Percentiles rank a stretch among this genome's conserved stretches.
Evolutionary conservation across 1,140 invertebrate species (phyloP).

Genomic region (Pachyrhynchus sulphureomaculatus): DNA sequence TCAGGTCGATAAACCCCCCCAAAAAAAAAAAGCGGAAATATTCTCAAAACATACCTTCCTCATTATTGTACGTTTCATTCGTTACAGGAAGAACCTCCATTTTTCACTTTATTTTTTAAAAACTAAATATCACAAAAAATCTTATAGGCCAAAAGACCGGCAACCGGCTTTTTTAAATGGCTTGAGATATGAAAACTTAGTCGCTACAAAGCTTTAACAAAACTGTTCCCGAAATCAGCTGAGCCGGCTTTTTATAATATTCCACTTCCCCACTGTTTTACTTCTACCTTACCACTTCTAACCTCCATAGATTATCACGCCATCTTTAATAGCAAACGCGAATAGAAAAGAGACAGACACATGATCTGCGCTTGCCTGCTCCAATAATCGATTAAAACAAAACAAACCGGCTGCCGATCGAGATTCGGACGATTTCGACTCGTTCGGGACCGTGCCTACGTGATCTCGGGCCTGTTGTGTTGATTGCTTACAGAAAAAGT

Average conservation of each 20-base stretch:
- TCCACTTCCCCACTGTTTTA: constrained; percentile 17
- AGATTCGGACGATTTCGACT: background rate
- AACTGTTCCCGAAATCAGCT: constrained; percentile 29
- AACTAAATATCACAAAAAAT: constrained; percentile 27
- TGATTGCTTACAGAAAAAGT: constrained; percentile 11
- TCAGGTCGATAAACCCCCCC: too few relatives aligned
- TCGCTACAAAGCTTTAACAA: background rate
- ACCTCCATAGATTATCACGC: background rate
- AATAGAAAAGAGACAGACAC: background rate
- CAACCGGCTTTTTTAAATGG: constrained; percentile 21
- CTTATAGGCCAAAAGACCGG: constrained; percentile 28
- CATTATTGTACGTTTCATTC: constrained; percentile 33
- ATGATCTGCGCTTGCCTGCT: background rate
- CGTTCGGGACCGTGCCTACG: constrained; percentile 23
- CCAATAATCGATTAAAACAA: background rate
- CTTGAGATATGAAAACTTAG: background rate
- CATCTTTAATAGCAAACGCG: background rate
- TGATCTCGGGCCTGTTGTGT: constrained; percentile 27
- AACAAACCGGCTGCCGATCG: constrained; percentile 10
- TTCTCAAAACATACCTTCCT: constrained; percentile 33
- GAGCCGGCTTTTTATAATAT: constrained; percentile 28
- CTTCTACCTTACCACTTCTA: background rate
- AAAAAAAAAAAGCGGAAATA: background rate
- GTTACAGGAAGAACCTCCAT: constrained; percentile 38
- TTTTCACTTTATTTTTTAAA: constrained; percentile 1